Evolutionary conservation across 2,888 invertebrate genomes (phyloP).

Genomic region (Elaeidobius kamerunicus): DNA sequence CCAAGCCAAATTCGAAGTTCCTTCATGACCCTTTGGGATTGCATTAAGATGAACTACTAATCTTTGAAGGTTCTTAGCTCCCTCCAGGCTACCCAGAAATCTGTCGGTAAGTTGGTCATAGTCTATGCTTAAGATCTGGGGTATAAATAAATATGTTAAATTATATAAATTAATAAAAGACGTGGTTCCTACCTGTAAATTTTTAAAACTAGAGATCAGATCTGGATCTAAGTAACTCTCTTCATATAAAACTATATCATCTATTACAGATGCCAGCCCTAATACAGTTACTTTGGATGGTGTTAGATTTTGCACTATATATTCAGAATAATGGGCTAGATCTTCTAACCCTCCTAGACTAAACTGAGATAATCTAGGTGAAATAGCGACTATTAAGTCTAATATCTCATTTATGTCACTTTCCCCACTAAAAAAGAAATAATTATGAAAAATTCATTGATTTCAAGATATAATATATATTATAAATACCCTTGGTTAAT

Average conservation of each 20-base stretch:
- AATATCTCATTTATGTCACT: constrained; percentile 31
- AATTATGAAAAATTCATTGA: too few species aligned
- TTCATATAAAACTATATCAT: constrained; percentile 64
- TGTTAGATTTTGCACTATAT: constrained; percentile 45
- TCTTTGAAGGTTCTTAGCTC: constrained; percentile 52
- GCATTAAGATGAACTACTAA: constrained; percentile 69
- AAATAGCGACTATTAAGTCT: constrained; percentile 38
- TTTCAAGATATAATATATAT: too few species aligned
- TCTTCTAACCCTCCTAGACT: constrained; percentile 49
- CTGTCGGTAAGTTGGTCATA: constrained; percentile 55
- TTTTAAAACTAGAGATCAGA: constrained; percentile 58
- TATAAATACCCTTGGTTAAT: constrained; percentile 20
- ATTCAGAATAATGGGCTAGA: constrained; percentile 43
- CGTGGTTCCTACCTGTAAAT: constrained; percentile 50
- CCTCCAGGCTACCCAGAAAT: constrained; percentile 47
- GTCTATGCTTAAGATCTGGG: constrained; percentile 55
- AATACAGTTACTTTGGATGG: constrained; percentile 59
- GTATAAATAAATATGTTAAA: constrained; percentile 3
- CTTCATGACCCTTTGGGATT: constrained; percentile 59
- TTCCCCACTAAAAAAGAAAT: constrained; percentile 17
- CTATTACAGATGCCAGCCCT: constrained; percentile 70
- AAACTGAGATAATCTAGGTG: constrained; percentile 43
- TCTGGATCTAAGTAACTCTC: constrained; percentile 56
- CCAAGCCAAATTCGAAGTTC: constrained; percentile 66
- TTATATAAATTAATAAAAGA: background rate